A percentile compares a stretch with the other conserved stretches of the same genome.
Conservation (phyloP, 2,797 vertebrate species). For the Coendou prehensilis region DNA sequence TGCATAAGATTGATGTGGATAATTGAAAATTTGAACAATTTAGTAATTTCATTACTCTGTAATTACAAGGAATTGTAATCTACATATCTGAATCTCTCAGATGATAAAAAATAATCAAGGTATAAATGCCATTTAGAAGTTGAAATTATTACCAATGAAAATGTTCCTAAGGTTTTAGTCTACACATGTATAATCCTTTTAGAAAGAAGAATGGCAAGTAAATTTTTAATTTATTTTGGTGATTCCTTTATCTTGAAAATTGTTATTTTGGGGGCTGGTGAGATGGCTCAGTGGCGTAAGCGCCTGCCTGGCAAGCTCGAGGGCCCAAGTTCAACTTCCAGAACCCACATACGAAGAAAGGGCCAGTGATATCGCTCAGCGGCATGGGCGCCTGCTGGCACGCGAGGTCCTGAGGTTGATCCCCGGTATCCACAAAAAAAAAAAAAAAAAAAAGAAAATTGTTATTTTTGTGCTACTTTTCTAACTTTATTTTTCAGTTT, state of each 20-base stretch:
- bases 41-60: not conserved
- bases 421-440: too few species aligned
- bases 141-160: not conserved
- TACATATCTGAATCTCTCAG: not conserved
- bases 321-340: too few species aligned
- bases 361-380: too few species aligned
- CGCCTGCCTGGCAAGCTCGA: too few species aligned
- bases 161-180: not conserved
- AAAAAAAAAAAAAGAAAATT: not conserved
- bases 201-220: not conserved
- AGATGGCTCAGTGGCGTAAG: too few species aligned
- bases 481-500: not conserved
- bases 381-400: too few species aligned
- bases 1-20: not conserved
- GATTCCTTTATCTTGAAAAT: not conserved
- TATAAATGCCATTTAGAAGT: not conserved
- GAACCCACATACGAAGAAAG: too few species aligned
- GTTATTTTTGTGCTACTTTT: not conserved
- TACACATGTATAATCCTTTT: not conserved
- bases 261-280: not conserved
- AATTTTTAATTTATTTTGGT: not conserved
- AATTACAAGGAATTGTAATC: not conserved
- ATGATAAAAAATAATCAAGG: constrained; percentile 30
- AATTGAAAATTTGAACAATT: constrained; percentile 48
- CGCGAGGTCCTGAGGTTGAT: too few species aligned